phyloP scores from a whole-genome alignment of 1,140 invertebrate species.

The Caenorhabditis remanei region DNA sequence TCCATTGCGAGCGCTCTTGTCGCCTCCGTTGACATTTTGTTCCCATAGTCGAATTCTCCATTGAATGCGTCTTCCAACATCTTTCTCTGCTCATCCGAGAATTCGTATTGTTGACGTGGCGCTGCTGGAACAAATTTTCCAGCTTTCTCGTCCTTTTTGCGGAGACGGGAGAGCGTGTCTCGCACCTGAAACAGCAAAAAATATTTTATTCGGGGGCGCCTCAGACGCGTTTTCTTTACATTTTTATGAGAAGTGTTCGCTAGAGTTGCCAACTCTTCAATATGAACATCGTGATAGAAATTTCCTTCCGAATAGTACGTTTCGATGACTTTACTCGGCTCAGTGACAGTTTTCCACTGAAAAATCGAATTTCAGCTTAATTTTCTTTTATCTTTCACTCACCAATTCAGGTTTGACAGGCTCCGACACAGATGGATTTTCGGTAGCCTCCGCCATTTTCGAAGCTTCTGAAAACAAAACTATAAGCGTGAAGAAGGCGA shows the following conservation, averaged over 20 bases:
- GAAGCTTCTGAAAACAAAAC: background rate
- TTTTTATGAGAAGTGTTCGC: background rate
- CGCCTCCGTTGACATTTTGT: background rate
- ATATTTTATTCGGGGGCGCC: background rate
- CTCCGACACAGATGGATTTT: background rate
- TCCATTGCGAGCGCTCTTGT: background rate
- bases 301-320: constrained; percentile 20
- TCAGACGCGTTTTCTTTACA: background rate
- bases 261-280: constrained; percentile 1
- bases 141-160: constrained; percentile 8
- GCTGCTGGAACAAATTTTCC: background rate
- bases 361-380: background rate
- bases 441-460: no score
- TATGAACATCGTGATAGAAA: background rate
- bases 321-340: constrained; percentile 7
- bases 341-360: background rate
- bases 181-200: background rate
- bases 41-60: background rate
- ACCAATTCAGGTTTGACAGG: background rate
- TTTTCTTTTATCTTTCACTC: background rate
- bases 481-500: background rate
- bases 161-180: constrained; percentile 1
- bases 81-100: background rate
- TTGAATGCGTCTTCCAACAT: background rate
- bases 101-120: background rate